Evolutionary conservation across 23 tunicate species (phyloP).

Genomic region (Aplidium turbinatum): DNA sequence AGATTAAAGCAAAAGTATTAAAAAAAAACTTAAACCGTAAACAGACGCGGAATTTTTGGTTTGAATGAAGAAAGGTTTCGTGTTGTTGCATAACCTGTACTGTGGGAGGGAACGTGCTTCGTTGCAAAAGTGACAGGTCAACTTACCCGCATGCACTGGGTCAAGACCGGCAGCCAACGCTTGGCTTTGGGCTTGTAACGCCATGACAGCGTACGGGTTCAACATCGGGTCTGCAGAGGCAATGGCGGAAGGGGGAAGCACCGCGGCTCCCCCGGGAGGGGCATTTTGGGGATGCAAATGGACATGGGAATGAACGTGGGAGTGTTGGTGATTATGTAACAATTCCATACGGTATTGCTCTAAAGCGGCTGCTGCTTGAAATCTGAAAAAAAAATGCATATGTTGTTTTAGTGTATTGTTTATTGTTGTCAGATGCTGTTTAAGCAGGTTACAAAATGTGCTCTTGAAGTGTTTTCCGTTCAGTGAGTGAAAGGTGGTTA

Average conservation of each 20-base stretch:
- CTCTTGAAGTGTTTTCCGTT: too few relatives aligned
- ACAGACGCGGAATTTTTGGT: not conserved
- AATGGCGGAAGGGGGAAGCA: constrained; percentile 32
- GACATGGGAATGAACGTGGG: constrained; percentile 85
- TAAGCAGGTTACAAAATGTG: too few relatives aligned
- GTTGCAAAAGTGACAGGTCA: too few relatives aligned
- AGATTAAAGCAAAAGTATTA: too few relatives aligned
- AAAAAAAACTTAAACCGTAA: too few relatives aligned
- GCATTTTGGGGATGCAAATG: constrained; percentile 75
- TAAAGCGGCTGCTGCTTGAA: too few relatives aligned
- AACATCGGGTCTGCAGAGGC: constrained; percentile 28
- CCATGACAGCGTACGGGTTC: constrained; percentile 56
- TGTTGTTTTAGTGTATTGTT: too few relatives aligned
- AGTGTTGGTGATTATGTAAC: constrained; percentile 83
- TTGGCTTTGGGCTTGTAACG: constrained; percentile 31
- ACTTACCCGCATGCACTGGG: constrained; percentile 49
- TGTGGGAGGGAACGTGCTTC: too few relatives aligned
- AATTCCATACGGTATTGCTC: constrained; percentile 81
- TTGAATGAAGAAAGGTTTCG: not conserved
- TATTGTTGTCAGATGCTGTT: too few relatives aligned
- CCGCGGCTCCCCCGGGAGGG: constrained; percentile 30
- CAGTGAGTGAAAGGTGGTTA: too few relatives aligned
- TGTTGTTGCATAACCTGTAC: too few relatives aligned
- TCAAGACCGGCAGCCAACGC: constrained; percentile 49
- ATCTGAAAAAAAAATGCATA: too few relatives aligned